These are phyloP conservation scores for Caranx ignobilis DNA, from an alignment of 2,113 vertebrate species.

Conservation along the genomic window DNA sequence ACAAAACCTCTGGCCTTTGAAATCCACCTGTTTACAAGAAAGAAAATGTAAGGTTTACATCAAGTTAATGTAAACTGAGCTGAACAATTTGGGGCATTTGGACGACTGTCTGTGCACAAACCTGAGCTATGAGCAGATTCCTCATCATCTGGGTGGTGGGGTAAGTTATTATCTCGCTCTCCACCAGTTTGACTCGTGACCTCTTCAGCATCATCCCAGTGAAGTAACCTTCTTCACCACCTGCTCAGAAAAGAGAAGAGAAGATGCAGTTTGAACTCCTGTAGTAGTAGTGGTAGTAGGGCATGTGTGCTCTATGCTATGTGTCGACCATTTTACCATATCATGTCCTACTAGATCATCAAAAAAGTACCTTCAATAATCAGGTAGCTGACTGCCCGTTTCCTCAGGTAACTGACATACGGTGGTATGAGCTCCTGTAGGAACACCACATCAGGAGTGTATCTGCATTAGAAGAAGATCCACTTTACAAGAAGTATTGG, in stretches of 20 bases:
- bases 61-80: background rate
- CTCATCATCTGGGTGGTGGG: conserved; percentile 94
- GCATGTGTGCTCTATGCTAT: background rate
- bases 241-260: conserved; percentile 76
- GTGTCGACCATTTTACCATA: background rate
- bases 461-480: conserved; percentile 82
- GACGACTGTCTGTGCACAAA: conserved; percentile 65
- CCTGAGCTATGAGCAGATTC: conserved; percentile 92
- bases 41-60: background rate
- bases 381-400: conserved; percentile 88
- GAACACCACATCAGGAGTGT: conserved; percentile 93
- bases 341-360: background rate
- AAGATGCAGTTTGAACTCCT: background rate
- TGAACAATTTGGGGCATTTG: background rate
- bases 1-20: conserved; percentile 87
- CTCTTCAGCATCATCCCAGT: conserved; percentile 94
- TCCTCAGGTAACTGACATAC: conserved; percentile 87
- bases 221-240: conserved; percentile 90
- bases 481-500: background rate
- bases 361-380: conserved; percentile 87
- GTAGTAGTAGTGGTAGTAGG: background rate
- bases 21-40: conserved; percentile 81
- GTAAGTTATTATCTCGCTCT: conserved; percentile 87
- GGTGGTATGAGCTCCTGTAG: conserved; percentile 93
- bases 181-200: conserved; percentile 88